Base-by-base conservation (phyloP, 2,113 vertebrate species). In the Trematocara marginatum region DNA sequence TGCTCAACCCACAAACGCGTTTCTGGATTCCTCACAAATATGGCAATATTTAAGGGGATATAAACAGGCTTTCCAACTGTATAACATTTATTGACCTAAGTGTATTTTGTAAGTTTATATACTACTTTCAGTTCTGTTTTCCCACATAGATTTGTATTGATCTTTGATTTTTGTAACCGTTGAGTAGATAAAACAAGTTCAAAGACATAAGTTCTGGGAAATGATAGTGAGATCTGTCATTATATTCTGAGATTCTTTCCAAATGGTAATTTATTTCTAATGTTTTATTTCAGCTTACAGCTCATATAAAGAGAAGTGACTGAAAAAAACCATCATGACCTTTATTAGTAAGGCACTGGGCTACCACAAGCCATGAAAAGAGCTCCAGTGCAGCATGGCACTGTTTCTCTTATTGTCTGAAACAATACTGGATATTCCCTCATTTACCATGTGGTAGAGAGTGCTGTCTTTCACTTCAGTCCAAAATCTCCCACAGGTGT, bases 61-160 rank as follows among this genome's bases (percentile, higher is more conserved):
- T 38, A 64, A 64, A 64, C 59, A 12, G 6, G 34, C 59, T 64
- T 64, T 38, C 18, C 59, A 38, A 38, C 2, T 38, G 1, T 20
- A 7, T 38, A 38, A 20, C 10, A 66, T 66, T 66, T 66, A 66
- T 66, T 64, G 59, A 3, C 4, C 6, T 20, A 7, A 66, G 59
- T 1, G 34, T 20, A 38, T 38, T 66, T 66, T 0, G 34, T 38
- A 66, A 66, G 59, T 64, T 64, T 20, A 0, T 35, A 13, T n/a
- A 23, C 74, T 4, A 23, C 76, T 54, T 38, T 18, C 51, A 79
- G 49, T 38, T 40, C n/a, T 54, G 52, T 13, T 54, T 78, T 10
- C 35, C 35, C 20, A 42, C 7, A 9, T 5, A 11, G 20, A n/a
- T 23, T 26, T 29, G 35, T 35, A 23, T 20, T 51, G 23, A n/a